Base-by-base conservation (phyloP, 2,797 vertebrate genomes). In the Crenichthys baileyi region DNA sequence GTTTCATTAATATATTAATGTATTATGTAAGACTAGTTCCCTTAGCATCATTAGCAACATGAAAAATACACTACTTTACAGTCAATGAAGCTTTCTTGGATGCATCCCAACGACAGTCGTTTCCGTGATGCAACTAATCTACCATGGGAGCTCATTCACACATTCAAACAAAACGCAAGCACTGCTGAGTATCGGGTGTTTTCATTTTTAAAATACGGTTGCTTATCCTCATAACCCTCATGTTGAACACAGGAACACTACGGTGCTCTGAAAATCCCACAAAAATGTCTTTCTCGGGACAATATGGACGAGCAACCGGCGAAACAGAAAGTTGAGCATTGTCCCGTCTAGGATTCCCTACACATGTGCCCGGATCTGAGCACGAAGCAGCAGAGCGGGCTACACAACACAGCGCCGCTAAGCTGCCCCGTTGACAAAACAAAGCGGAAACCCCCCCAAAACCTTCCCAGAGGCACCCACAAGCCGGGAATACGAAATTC, bases 341-440 rank as follows among this genome's bases (percentile, higher is more conserved):
- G 76, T 6, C 16, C 61, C 55, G 22, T 15, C 9, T 8, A 46
- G 22, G 18, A 36, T 55, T 70, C 58, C 61, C 68, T 58, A 26
- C 61, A 85, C 90, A 90, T 87, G 89, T 88, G 92, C 87, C 68
- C 74, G 1, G 44, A 55, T 58, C 79, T 3, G 36, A 75, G 9
- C 80, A 36, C 75, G 58, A 9, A 81, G 72, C 84, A 72, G 31
- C 20, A 11, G 73, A 24, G 46, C 51, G 9, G 79, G 77, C 84
- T 85, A 76, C 83, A 81, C 88, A 78, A 55, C 80, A 68, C 83
- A 70, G 44, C 82, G 1, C 74, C 60, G 79, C 83, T 51, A 4
- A 50, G 80, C 50, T 70, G 79, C 83, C 70, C 83, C 60, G 85
- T 46, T 61, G 80, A 83, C 9, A 12, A 22, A 36, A 39, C 16